Evolutionary conservation across 2,888 invertebrate genomes (phyloP).

Genomic region (Eilema sororculum): DNA sequence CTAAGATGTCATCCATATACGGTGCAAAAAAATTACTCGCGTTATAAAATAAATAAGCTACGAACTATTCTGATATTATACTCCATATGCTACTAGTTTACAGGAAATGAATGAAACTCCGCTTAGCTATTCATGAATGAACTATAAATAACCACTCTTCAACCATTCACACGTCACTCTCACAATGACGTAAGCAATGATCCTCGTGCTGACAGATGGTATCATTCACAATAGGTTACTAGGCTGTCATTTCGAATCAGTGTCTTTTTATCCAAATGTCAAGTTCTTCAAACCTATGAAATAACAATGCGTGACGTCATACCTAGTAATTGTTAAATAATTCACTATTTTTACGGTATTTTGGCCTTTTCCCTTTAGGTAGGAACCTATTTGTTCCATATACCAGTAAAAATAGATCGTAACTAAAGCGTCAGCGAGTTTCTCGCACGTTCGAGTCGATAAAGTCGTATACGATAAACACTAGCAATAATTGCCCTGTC

Average conservation of each 20-base stretch:
- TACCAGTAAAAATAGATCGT: no score
- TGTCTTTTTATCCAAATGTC: background rate
- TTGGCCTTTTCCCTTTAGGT: no score
- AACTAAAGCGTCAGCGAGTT: no score
- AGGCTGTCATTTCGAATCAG: background rate
- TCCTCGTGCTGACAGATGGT: background rate
- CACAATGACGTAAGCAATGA: background rate
- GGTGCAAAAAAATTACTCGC: no score
- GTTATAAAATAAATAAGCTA: no score
- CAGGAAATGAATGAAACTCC: background rate
- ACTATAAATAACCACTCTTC: slow-evolving; percentile 2
- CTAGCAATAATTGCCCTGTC: no score
- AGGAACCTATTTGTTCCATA: no score
- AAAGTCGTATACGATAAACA: no score
- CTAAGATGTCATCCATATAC: no score
- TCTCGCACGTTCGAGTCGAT: no score
- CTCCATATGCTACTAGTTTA: background rate
- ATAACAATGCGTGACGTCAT: background rate
- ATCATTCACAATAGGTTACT: background rate
- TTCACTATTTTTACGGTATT: no score
- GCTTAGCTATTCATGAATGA: slow-evolving; percentile 7
- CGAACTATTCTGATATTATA: no score
- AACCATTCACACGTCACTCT: slow-evolving; percentile 12
- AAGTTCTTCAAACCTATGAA: background rate
- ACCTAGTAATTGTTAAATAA: background rate